Base-by-base conservation (phyloP, 2,888 invertebrate species). In the Trissolcus brochymenae region DNA sequence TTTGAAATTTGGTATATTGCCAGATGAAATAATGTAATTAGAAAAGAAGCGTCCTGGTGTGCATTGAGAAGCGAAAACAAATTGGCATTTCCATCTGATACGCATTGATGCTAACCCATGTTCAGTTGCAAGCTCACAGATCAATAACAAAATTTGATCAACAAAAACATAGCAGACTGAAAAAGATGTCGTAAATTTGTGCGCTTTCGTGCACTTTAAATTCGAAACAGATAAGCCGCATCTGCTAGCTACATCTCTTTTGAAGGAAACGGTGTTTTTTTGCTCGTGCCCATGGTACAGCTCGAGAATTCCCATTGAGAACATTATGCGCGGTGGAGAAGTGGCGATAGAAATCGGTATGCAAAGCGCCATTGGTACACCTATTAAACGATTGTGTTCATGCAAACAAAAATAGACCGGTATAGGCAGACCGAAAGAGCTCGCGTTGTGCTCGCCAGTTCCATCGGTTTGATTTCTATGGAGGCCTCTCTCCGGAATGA, bases 401-500 rank as follows among this genome's bases (percentile, higher is more conserved):
- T 57, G 74, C 62, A 75, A 75, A 75, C 59, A 75, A 68, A 75
- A 75, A 75, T 75, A 64, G 74, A 43, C 62, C 54, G 46, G 53
- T 54, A 55, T 46, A 68, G 43, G 54, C 53, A 60, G 49, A 53
- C 67, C 62, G 41, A 35, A 11, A 35, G 57, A 57, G 46, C 68
- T 35, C 53, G 64, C 14, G 53, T 62, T 46, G 25, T 25, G 51
- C 67, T 67, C 60, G 68, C 53, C 25, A 70, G 70, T 62, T 75
- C 54, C 65, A 51, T 59, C 60, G 65, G 29, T 51, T 78, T 73
- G 78, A 77, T 81, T 78, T 81, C 82, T 80, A 78, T 78, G 78
- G 80, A 73, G 78, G 72, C 54, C 74, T 35, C 35, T 35, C 35
- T 7, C 35, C 66, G 76, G 78, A 82, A 83, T 82, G 84, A 84